phyloP scores from a whole-genome alignment of 2,797 vertebrate species.

The Enteromius thamalakanensis region DNA sequence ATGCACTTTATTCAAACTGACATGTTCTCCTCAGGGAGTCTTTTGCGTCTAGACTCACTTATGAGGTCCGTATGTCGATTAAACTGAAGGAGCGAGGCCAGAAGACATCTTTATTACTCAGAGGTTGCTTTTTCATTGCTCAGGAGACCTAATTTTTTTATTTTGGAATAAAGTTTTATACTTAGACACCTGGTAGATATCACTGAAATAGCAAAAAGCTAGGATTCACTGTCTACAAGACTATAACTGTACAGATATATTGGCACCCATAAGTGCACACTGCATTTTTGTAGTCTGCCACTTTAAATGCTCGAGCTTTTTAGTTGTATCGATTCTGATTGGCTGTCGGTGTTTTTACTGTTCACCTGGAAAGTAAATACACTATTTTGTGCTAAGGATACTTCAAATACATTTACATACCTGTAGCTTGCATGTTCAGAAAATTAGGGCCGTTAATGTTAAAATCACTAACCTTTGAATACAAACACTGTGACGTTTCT shows the following conservation, averaged over 20 bases:
- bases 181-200: not conserved
- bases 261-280: not conserved
- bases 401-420: no score
- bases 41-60: slow-evolving; percentile 62
- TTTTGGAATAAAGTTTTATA: not conserved
- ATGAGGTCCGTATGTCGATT: not conserved
- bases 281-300: not conserved
- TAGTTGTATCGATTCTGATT: not conserved
- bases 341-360: not conserved
- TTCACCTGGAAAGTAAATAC: no score
- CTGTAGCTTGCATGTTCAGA: not conserved
- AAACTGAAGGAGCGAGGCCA: not conserved
- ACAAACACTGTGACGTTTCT: not conserved
- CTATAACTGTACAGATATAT: not conserved
- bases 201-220: not conserved
- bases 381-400: no score
- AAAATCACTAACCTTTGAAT: not conserved
- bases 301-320: not conserved
- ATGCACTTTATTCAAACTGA: slow-evolving; percentile 46
- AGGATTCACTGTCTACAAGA: not conserved
- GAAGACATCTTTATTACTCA: not conserved
- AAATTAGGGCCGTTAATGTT: not conserved
- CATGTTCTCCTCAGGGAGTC: slow-evolving; percentile 37
- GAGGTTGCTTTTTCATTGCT: not conserved
- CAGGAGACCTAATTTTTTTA: not conserved